A percentile compares a stretch with the other conserved stretches of the same genome.
These are phyloP conservation scores for Nasonovia ribisnigri DNA, from an alignment of 2,888 invertebrate genomes.

Conservation along the genomic window DNA sequence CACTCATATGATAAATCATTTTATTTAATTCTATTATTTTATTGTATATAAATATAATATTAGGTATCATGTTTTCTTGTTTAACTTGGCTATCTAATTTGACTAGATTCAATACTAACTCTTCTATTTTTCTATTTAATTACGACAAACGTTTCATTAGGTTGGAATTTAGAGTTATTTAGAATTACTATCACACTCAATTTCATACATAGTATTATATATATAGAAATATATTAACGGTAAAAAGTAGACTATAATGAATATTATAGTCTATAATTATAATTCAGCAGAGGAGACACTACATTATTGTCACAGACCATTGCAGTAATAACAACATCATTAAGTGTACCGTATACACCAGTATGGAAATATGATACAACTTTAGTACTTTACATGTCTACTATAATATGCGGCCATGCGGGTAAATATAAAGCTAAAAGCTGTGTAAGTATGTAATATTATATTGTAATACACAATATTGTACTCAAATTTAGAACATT, in stretches of 20 bases:
- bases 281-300: not conserved
- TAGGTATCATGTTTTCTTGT: not conserved
- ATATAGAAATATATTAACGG: not conserved
- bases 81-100: not conserved
- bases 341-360: not conserved
- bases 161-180: not conserved
- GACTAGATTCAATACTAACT: not conserved
- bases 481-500: not conserved
- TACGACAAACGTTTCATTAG: not conserved
- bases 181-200: not conserved
- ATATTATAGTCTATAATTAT: not conserved
- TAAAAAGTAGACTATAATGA: not conserved
- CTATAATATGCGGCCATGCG: too few relatives aligned
- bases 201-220: not conserved
- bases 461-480: not conserved
- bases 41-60: not conserved
- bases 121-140: not conserved
- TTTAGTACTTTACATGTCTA: not conserved
- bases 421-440: not conserved
- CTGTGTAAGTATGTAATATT: not conserved
- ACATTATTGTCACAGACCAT: not conserved
- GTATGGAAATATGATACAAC: not conserved
- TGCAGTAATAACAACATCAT: not conserved
- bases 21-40: not conserved
- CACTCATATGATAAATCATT: slow-evolving; percentile 1